Conservation (phyloP, 2,113 vertebrate genomes). For the Hydrolagus affinis region DNA sequence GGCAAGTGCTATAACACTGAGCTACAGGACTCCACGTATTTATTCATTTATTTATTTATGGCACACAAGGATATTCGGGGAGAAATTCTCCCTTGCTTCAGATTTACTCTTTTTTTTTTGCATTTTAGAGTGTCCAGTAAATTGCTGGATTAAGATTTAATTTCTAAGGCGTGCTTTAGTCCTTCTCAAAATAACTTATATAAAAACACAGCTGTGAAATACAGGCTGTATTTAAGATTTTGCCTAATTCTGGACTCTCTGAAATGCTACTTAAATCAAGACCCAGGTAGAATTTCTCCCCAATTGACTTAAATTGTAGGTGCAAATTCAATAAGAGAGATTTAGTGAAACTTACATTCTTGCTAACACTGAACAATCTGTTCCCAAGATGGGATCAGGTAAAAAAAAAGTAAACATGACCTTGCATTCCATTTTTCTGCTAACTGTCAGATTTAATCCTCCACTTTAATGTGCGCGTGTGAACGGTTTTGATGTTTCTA, state of each 20-base stretch:
- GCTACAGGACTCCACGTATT: too few species aligned
- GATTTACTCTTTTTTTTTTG: too few species aligned
- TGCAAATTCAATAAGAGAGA: neutral
- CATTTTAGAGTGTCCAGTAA: too few species aligned
- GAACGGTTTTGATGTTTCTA: neutral
- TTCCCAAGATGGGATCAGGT: slow-evolving; percentile 4
- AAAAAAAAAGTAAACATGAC: neutral
- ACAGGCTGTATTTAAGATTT: neutral
- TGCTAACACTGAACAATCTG: neutral
- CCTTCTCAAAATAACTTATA: too few species aligned
- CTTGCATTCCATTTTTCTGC: slow-evolving; percentile 26
- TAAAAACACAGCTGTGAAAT: too few species aligned
- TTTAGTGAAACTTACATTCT: neutral
- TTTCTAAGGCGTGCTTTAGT: too few species aligned
- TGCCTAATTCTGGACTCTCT: neutral
- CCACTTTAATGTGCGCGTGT: slow-evolving; percentile 21
- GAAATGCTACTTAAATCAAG: neutral
- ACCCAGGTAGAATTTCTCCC: neutral
- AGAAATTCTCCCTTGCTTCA: too few species aligned
- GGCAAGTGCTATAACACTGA: too few species aligned
- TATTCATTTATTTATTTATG: too few species aligned
- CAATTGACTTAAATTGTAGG: neutral
- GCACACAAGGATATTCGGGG: too few species aligned
- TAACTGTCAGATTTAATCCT: slow-evolving; percentile 26
- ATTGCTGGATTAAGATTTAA: too few species aligned